Evolutionary conservation across 2,113 vertebrate species (phyloP).

Genomic region (Pseudopipra pipra): DNA sequence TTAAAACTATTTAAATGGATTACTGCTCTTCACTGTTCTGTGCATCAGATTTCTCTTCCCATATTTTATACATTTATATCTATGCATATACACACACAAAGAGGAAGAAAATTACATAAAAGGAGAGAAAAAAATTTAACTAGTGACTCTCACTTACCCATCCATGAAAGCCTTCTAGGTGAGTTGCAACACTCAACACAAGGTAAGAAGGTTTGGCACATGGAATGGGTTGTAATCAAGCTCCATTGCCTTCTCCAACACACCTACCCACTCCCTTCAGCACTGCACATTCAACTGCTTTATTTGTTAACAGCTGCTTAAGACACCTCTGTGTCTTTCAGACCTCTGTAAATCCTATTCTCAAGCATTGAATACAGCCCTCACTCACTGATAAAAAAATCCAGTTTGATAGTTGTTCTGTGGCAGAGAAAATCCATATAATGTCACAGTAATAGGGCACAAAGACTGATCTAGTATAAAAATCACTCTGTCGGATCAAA

Average conservation of each 20-base stretch:
- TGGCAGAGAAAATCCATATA: not conserved
- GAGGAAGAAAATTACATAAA: not conserved
- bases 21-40: not conserved
- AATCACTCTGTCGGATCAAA: not conserved
- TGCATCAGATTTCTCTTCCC: not conserved
- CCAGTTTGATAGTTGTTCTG: not conserved
- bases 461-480: slow-evolving; percentile 7
- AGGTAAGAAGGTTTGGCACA: not conserved
- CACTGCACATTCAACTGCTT: not conserved
- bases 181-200: not conserved
- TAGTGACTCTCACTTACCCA: not conserved
- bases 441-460: not conserved
- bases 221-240: not conserved
- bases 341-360: not conserved
- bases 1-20: not conserved
- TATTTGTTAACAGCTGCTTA: not conserved
- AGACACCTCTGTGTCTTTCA: not conserved
- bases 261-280: not conserved
- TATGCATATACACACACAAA: not conserved
- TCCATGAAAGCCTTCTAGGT: not conserved
- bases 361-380: not conserved
- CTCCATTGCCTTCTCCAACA: not conserved
- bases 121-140: not conserved
- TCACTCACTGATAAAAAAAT: not conserved
- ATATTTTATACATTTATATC: not conserved